Evolutionary conservation across 2,797 vertebrate species (phyloP).

Genomic region (Thripadectes ignobilis): DNA sequence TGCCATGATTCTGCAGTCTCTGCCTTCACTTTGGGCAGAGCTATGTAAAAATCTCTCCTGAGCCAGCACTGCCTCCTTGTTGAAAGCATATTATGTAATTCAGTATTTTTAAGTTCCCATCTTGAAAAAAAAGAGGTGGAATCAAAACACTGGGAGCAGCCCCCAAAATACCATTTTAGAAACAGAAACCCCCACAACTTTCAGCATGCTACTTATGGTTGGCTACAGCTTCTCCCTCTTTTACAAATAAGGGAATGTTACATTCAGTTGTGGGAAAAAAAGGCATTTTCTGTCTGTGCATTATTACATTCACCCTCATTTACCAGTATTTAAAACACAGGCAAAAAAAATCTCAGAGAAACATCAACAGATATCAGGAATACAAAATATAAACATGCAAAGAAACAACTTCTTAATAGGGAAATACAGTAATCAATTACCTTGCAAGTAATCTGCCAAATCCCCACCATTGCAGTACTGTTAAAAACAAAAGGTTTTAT

Average conservation of each 20-base stretch:
- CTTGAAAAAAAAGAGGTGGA: not conserved
- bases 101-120: not conserved
- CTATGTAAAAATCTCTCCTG: not conserved
- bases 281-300: not conserved
- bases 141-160: not conserved
- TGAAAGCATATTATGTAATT: not conserved
- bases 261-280: not conserved
- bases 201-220: not conserved
- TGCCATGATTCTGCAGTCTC: not conserved
- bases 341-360: not conserved
- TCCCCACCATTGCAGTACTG: constrained; percentile 98
- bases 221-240: not conserved
- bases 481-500: constrained; percentile 51
- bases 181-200: not conserved
- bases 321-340: not conserved
- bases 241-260: not conserved
- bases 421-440: constrained; percentile 76
- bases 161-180: not conserved
- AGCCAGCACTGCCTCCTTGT: not conserved
- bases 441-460: constrained; percentile 97
- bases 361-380: not conserved
- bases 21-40: not conserved
- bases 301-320: not conserved
- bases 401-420: not conserved
- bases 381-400: not conserved